phyloP scores from a whole-genome alignment of 2,113 vertebrate genomes.

The Hemibates koningsi region DNA sequence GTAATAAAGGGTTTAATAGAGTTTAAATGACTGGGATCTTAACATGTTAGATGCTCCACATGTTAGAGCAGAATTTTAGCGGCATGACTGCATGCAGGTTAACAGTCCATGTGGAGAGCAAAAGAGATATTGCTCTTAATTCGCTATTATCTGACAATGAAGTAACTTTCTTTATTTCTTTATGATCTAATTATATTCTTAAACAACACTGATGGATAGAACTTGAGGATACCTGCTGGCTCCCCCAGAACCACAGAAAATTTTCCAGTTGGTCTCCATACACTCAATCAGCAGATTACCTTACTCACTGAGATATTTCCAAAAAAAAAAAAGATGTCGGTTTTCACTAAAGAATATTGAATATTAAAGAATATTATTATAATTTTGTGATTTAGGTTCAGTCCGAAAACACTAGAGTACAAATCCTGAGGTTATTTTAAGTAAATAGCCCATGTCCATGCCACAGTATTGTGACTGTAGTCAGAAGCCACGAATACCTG shows the following conservation, averaged over 20 bases:
- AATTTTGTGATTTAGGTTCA: neutral
- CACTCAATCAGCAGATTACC: neutral
- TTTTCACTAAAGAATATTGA: neutral
- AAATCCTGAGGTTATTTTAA: neutral
- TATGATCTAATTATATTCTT: neutral
- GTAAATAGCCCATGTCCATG: neutral
- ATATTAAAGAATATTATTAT: neutral
- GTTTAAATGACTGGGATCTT: neutral
- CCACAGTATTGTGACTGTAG: neutral
- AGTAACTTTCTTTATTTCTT: neutral
- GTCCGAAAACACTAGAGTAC: neutral
- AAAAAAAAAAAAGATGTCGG: neutral
- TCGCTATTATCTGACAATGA: neutral
- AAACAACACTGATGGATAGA: neutral
- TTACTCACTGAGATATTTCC: neutral
- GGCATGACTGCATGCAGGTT: neutral
- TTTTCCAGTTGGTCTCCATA: neutral
- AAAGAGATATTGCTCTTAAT: neutral
- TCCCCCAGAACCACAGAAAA: neutral
- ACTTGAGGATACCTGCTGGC: neutral
- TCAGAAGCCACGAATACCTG: neutral
- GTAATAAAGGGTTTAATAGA: neutral
- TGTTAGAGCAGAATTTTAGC: neutral
- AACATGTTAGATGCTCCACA: neutral
- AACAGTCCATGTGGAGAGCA: neutral